Base-by-base conservation (phyloP, 2,113 vertebrate genomes). In the Cephalophus harveyi region DNA sequence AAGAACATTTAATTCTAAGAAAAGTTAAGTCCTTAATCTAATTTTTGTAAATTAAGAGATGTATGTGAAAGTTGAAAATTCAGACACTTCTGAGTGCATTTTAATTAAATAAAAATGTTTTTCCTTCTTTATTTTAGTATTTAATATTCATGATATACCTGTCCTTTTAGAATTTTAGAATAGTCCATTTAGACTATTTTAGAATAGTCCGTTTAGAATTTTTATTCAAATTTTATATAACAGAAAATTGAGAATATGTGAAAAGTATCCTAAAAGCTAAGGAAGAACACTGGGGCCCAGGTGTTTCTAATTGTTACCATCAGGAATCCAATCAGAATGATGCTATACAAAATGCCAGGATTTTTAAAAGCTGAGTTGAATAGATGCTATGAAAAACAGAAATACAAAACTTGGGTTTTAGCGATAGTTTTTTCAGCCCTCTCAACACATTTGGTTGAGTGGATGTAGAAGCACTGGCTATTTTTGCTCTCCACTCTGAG, bases 221-320 rank as follows among this genome's bases (percentile, higher is more conserved):
- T 74, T 76, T 43, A 43, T 76, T 76, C 71, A 76, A 43, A 27
- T 43, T 43, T 76, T 43, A 43, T 76, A 27, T 27, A 76, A 76
- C 25, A 93, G 64, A 83, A 94, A 84, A 74, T 76, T 92, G 43
- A 62, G 85, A 40, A 27, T 81, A 88, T 84, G 28, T 89, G 84
- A 60, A 91, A 94, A 78, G 40, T 48, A 52, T 54, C 67, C 67
- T 90, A 6, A 83, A 94, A 93, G 48, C 79, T 64, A 74, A 62
- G 43, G 85, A 57, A 92, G 30, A 54, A 95, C 86, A 79, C 67
- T 46, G 43, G 71, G 13, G 30, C 19, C 94, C 97, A 97, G 93
- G 92, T 98, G 95, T 95, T 97, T 57, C 79, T 91, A 86, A 98
- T 98, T 88, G 92, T 97, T 83, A 33, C 91, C 71, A 11, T 81